These are phyloP conservation scores for Leptosomus discolor DNA, from an alignment of 2,113 vertebrate species.

Conservation along the genomic window DNA sequence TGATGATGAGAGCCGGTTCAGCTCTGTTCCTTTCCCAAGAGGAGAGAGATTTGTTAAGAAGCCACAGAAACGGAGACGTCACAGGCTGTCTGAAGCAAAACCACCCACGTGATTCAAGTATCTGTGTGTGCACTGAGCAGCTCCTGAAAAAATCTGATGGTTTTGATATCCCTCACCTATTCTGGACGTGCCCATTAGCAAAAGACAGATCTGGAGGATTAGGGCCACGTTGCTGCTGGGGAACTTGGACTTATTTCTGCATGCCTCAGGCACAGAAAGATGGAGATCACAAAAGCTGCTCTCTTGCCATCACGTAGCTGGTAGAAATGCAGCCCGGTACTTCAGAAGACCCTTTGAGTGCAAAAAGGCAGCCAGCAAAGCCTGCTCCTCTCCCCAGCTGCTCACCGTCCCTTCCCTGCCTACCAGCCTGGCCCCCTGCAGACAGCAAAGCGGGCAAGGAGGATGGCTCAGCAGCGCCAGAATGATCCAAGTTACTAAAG, in stretches of 20 bases:
- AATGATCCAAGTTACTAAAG: background rate
- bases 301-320: background rate
- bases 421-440: background rate
- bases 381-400: background rate
- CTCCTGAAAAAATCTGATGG: background rate
- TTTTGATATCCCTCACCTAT: background rate
- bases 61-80: background rate
- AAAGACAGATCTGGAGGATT: background rate
- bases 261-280: background rate
- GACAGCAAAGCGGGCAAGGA: background rate
- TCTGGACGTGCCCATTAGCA: background rate
- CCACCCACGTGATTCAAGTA: background rate
- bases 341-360: background rate
- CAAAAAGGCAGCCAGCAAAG: background rate
- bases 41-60: background rate
- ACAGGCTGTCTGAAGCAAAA: background rate
- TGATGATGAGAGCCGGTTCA: rapidly evolving
- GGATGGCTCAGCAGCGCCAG: background rate
- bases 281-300: background rate
- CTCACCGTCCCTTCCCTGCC: background rate
- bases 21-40: background rate
- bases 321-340: background rate
- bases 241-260: background rate
- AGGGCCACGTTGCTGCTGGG: rapidly evolving
- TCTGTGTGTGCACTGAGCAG: background rate